A percentile compares a stretch with the other conserved stretches of the same genome.
Conservation (phyloP, 2,113 vertebrate species). For the Gadus chalcogrammus region DNA sequence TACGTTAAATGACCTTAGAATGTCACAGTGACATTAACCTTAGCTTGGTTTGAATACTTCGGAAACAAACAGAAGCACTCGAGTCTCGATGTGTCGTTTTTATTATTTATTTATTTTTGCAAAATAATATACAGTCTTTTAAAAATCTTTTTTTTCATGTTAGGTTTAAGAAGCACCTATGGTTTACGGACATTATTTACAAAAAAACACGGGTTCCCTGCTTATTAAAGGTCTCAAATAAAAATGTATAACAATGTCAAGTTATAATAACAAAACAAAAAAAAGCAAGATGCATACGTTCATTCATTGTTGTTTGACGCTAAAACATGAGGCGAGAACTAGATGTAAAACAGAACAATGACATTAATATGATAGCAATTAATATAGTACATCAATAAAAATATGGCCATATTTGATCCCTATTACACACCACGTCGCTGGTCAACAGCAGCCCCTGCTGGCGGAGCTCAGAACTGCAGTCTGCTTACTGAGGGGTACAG, state of each 20-base stretch:
- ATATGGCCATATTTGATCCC: slow-evolving; percentile 65
- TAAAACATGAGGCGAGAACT: slow-evolving; percentile 37
- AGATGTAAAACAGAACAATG: slow-evolving; percentile 39
- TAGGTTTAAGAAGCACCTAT: slow-evolving; percentile 63
- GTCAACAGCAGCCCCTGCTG: slow-evolving; percentile 63
- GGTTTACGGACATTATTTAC: slow-evolving; percentile 66
- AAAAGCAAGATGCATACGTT: slow-evolving; percentile 31
- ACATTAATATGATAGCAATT: slow-evolving; percentile 47
- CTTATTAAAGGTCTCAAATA: slow-evolving; percentile 58
- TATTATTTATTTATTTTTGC: slow-evolving; percentile 65
- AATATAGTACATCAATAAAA: slow-evolving; percentile 59
- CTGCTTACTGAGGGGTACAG: slow-evolving; percentile 9
- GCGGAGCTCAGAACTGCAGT: slow-evolving; percentile 55
- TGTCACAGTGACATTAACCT: too few species aligned
- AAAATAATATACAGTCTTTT: slow-evolving; percentile 70
- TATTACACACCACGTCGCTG: slow-evolving; percentile 35
- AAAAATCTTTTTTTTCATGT: slow-evolving; percentile 61
- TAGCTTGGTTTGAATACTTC: too few species aligned
- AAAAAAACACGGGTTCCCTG: slow-evolving; percentile 64
- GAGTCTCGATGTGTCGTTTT: slow-evolving; percentile 24
- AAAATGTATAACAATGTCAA: slow-evolving; percentile 46
- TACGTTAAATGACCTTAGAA: too few species aligned
- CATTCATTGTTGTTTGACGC: slow-evolving; percentile 27
- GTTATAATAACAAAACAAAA: slow-evolving; percentile 46
- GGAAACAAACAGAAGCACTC: too few species aligned